Evolutionary conservation across 1,140 invertebrate species (phyloP).

Genomic region (Varroa destructor): DNA sequence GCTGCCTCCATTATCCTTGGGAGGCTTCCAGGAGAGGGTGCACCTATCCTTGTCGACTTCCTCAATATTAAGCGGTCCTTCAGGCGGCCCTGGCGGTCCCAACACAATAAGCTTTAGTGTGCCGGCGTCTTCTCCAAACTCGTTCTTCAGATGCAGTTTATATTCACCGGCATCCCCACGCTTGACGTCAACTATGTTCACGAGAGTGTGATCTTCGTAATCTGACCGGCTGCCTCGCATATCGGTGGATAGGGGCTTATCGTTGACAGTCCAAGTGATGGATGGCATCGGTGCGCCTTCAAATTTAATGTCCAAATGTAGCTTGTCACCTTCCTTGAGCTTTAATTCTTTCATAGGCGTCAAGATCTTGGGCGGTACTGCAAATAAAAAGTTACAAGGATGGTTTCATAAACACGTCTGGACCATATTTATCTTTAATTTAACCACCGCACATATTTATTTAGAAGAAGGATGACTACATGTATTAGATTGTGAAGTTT

Average conservation of each 20-base stretch:
- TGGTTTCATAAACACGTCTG: slow-evolving; percentile 10
- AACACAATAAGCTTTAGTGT: slow-evolving; percentile 75
- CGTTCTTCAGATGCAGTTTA: slow-evolving; percentile 64
- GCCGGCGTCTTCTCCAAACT: slow-evolving; percentile 73
- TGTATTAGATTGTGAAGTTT: too few relatives aligned
- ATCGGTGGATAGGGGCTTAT: slow-evolving; percentile 55
- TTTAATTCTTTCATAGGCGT: slow-evolving; percentile 71
- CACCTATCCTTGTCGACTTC: slow-evolving; percentile 84
- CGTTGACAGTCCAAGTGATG: slow-evolving; percentile 65
- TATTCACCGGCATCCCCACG: slow-evolving; percentile 69
- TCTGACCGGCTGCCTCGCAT: slow-evolving; percentile 51
- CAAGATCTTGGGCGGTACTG: slow-evolving; percentile 77
- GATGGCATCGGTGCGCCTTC: slow-evolving; percentile 76
- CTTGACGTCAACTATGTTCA: slow-evolving; percentile 76
- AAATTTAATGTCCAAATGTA: slow-evolving; percentile 81
- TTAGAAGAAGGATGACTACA: background rate
- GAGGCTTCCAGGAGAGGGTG: slow-evolving; percentile 85
- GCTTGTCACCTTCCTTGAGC: slow-evolving; percentile 77
- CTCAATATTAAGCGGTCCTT: slow-evolving; percentile 77
- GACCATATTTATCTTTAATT: background rate
- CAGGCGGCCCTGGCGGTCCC: slow-evolving; percentile 63
- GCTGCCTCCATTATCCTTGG: slow-evolving; percentile 83
- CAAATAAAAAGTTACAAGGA: slow-evolving; percentile 34
- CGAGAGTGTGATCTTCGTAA: slow-evolving; percentile 66
- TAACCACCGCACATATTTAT: slow-evolving; percentile 3